Conservation (phyloP, 2,113 vertebrate genomes). For the Sceloporus tristichus region DNA sequence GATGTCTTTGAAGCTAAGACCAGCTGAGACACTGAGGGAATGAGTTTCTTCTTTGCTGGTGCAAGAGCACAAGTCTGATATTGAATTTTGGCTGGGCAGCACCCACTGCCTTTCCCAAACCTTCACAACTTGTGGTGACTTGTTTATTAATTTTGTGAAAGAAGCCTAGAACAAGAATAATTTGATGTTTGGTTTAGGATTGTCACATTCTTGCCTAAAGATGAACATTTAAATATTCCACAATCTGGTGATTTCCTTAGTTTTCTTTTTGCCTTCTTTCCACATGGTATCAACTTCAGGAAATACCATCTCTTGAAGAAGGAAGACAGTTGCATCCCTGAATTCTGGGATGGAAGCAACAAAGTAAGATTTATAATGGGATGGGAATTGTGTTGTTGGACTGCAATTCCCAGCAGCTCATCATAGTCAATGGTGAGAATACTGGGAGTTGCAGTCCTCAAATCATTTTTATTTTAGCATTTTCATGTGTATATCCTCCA, state of each 20-base stretch:
- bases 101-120: not conserved
- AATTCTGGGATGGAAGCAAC: slow-evolving; percentile 76
- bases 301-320: slow-evolving; percentile 76
- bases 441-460: no score
- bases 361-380: slow-evolving; percentile 70
- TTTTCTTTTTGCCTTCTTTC: slow-evolving; percentile 44
- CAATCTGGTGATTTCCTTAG: not conserved
- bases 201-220: not conserved
- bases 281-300: slow-evolving; percentile 61
- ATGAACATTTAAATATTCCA: not conserved
- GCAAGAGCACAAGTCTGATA: no score
- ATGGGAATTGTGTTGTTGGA: no score
- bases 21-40: no score
- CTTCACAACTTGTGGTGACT: not conserved
- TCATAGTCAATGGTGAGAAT: no score
- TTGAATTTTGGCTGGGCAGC: not conserved
- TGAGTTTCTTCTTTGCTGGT: no score
- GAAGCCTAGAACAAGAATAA: not conserved
- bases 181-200: not conserved
- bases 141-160: not conserved
- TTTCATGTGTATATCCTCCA: no score
- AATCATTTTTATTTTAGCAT: no score
- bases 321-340: slow-evolving; percentile 66
- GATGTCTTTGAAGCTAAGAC: no score
- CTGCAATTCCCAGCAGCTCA: no score